Evolutionary conservation across 2,888 invertebrate genomes (phyloP), one percentile per base, ranked within the genome.

Genomic region (Bibio marci): DNA sequence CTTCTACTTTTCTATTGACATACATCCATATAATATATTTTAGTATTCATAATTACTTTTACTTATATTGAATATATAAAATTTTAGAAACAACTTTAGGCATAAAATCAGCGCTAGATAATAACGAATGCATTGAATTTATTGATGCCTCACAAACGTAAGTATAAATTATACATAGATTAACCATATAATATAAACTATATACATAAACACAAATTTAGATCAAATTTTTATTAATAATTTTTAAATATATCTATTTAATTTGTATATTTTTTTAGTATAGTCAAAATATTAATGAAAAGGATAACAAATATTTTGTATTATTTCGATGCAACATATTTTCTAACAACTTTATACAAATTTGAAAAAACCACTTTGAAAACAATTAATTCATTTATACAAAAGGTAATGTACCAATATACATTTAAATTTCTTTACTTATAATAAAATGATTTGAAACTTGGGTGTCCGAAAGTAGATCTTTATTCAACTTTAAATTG

Each of bases 391-490:
- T 28, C 28, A 28, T 28, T 28, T 28, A 28, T 12, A n/a, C 28
- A 13, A 13, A 28, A 28, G 28, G 28, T 28, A 28, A 26, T 8
- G 6, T 6, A 10, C 6, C 10, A 26, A 8, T 10, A 8, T 8
- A 26, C 26, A n/a, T n/a, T n/a, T n/a, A n/a, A 26, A 26, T n/a
- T n/a, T n/a, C 4, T 35, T 5, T 22, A 54, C 51, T 28, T 55
- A 54, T 19, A 54, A 57, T 37, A 56, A 26, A 3, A 52, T 49
- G 34, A 48, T 52, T 2, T 37, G n/a, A 18, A 28, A 15, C n/a
- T n/a, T n/a, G n/a, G n/a, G n/a, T n/a, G n/a, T n/a, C n/a, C n/a
- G n/a, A n/a, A n/a, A n/a, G n/a, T n/a, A n/a, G n/a, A n/a, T n/a
- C n/a, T n/a, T n/a, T n/a, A n/a, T n/a, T n/a, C n/a, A n/a, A n/a